These are phyloP conservation scores for Danio tinwini DNA, from an alignment of 2,797 vertebrate genomes.

Conservation along the genomic window DNA sequence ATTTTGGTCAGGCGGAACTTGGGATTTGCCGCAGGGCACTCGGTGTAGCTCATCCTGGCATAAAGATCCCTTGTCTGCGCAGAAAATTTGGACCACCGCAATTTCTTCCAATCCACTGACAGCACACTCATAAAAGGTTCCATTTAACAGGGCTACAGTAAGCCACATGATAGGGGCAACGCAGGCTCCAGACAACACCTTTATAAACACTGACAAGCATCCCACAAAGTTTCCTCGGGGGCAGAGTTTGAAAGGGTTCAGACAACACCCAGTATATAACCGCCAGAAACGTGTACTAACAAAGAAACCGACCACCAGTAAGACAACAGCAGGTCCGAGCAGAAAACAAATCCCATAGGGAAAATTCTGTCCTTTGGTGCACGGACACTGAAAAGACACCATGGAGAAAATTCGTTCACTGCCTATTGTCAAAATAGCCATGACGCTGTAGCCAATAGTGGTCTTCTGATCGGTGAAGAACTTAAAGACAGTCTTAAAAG, in stretches of 20 bases:
- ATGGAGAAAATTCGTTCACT: conserved; percentile 89
- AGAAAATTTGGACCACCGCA: conserved; percentile 78
- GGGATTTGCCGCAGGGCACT: conserved; percentile 83
- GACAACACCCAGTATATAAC: conserved; percentile 91
- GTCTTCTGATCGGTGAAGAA: conserved; percentile 86
- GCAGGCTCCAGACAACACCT: conserved; percentile 80
- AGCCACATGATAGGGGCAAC: conserved; percentile 93
- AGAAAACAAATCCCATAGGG: conserved; percentile 87
- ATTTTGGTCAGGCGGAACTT: conserved; percentile 73
- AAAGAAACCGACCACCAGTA: conserved; percentile 86
- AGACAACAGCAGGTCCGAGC: conserved; percentile 85
- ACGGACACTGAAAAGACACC: conserved; percentile 93
- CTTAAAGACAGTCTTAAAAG: conserved; percentile 81
- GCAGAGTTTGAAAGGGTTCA: conserved; percentile 85
- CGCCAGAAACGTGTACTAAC: conserved; percentile 84
- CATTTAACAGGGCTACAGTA: conserved; percentile 90
- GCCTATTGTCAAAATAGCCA: conserved; percentile 90
- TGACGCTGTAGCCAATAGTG: conserved; percentile 90
- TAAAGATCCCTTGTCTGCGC: conserved; percentile 78
- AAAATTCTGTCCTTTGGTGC: conserved; percentile 84
- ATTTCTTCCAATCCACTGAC: conserved; percentile 85
- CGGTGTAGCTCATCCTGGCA: conserved; percentile 82
- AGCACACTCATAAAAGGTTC: conserved; percentile 91
- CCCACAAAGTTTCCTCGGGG: conserved; percentile 75
- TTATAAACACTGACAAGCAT: conserved; percentile 75